phyloP scores from a whole-genome alignment of 1,140 invertebrate genomes.

The Stegodyphus mimosarum region DNA sequence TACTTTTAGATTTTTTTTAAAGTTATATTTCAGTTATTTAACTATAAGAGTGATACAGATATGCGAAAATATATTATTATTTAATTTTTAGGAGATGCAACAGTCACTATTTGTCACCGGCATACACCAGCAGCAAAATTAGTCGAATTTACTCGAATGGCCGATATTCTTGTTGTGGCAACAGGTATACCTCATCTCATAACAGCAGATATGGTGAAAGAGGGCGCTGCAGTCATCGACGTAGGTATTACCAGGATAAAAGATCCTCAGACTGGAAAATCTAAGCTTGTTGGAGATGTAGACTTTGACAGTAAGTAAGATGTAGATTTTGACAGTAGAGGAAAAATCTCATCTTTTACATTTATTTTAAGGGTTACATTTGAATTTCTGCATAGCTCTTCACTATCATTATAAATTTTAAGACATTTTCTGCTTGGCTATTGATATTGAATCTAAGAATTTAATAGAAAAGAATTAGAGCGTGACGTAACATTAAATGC shows the following conservation, averaged over 20 bases:
- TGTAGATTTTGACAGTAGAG: slow-evolving; percentile 81
- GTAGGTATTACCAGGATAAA: slow-evolving; percentile 96
- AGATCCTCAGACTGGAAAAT: slow-evolving; percentile 79
- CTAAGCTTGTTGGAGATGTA: slow-evolving; percentile 96
- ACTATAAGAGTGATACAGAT: too few relatives aligned
- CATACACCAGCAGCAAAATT: slow-evolving; percentile 68
- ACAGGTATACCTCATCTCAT: slow-evolving; percentile 93
- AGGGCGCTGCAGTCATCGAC: slow-evolving; percentile 99
- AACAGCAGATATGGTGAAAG: slow-evolving; percentile 96
- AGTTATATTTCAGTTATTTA: too few relatives aligned
- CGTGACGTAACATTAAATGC: too few relatives aligned
- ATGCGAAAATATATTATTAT: background rate
- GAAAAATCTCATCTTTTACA: too few relatives aligned
- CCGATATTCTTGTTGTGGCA: slow-evolving; percentile 96
- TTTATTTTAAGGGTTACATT: too few relatives aligned
- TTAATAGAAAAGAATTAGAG: too few relatives aligned
- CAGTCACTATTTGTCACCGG: slow-evolving; percentile 96
- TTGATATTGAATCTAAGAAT: too few relatives aligned
- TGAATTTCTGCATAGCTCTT: too few relatives aligned
- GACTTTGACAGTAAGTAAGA: slow-evolving; percentile 82
- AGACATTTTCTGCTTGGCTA: too few relatives aligned
- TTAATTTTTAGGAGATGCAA: slow-evolving; percentile 81
- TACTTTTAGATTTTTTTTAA: too few relatives aligned
- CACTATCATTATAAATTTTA: too few relatives aligned
- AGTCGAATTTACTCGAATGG: slow-evolving; percentile 78